Evolutionary conservation across 2,797 vertebrate genomes (phyloP).

Genomic region (Gymnothorax reevesii): DNA sequence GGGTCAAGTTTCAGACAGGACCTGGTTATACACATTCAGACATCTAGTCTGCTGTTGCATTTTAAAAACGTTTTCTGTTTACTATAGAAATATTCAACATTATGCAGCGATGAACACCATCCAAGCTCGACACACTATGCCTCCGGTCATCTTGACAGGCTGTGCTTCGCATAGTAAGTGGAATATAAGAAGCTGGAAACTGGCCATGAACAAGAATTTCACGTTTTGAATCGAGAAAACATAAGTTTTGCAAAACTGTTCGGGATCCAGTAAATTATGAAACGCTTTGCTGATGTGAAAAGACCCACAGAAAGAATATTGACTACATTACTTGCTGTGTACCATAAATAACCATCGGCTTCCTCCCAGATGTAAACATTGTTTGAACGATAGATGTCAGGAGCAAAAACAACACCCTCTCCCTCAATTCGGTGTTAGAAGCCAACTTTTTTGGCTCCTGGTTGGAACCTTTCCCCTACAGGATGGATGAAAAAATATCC

Average conservation of each 20-base stretch:
- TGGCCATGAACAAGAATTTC: neutral
- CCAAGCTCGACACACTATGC: neutral
- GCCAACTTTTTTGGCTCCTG: neutral
- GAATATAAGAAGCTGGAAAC: neutral
- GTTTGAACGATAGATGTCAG: neutral
- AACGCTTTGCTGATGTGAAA: neutral
- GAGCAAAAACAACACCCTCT: neutral
- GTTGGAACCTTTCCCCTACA: neutral
- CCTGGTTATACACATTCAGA: conserved; percentile 36
- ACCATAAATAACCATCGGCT: neutral
- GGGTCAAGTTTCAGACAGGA: conserved; percentile 23
- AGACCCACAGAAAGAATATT: neutral
- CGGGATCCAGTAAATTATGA: neutral
- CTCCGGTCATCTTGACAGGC: neutral
- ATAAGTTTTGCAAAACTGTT: neutral
- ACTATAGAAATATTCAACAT: neutral
- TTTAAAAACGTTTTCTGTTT: conserved; percentile 4
- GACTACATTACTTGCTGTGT: neutral
- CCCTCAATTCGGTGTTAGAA: neutral
- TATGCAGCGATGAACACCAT: neutral
- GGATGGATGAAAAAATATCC: neutral
- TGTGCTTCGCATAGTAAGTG: neutral
- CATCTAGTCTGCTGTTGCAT: conserved; percentile 35
- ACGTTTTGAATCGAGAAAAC: neutral
- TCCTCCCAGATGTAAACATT: neutral